These are phyloP conservation scores for Danio aesculapii DNA, from an alignment of 2,797 vertebrate species.

Conservation along the genomic window DNA sequence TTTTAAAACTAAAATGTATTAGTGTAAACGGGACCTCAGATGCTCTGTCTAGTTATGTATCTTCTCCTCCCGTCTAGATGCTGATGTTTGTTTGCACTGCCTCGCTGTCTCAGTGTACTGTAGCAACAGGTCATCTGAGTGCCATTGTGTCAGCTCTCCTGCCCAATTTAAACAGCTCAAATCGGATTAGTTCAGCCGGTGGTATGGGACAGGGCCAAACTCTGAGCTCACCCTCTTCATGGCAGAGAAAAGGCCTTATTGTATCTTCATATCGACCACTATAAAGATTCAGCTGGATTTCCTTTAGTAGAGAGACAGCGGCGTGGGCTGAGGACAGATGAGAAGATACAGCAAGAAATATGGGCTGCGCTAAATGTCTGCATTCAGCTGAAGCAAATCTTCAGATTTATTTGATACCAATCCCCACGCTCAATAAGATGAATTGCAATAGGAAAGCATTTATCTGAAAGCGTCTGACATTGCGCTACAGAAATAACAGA, in stretches of 20 bases:
- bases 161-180: conserved; percentile 41
- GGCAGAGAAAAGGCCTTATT: conserved; percentile 32
- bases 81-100: conserved; percentile 39
- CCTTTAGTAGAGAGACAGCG: conserved; percentile 2
- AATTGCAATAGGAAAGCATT: conserved; percentile 45
- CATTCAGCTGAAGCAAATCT: conserved; percentile 49
- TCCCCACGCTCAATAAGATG: conserved; percentile 42
- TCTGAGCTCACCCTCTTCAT: conserved; percentile 33
- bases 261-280: conserved; percentile 16
- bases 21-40: not conserved
- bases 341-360: conserved; percentile 52
- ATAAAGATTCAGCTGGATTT: conserved; percentile 21
- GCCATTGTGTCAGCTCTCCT: conserved; percentile 41
- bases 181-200: conserved; percentile 57
- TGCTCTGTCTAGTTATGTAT: conserved; percentile 16
- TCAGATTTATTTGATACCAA: conserved; percentile 56
- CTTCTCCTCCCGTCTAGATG: not conserved
- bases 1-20: too few species aligned
- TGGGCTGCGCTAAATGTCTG: conserved; percentile 18
- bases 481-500: conserved; percentile 1
- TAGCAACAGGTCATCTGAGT: conserved; percentile 31
- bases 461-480: conserved; percentile 47
- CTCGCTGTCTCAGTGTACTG: conserved; percentile 29
- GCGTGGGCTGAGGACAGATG: conserved; percentile 32
- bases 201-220: conserved; percentile 40